phyloP scores from a whole-genome alignment of 2,113 vertebrate species.

The Pristiophorus japonicus region DNA sequence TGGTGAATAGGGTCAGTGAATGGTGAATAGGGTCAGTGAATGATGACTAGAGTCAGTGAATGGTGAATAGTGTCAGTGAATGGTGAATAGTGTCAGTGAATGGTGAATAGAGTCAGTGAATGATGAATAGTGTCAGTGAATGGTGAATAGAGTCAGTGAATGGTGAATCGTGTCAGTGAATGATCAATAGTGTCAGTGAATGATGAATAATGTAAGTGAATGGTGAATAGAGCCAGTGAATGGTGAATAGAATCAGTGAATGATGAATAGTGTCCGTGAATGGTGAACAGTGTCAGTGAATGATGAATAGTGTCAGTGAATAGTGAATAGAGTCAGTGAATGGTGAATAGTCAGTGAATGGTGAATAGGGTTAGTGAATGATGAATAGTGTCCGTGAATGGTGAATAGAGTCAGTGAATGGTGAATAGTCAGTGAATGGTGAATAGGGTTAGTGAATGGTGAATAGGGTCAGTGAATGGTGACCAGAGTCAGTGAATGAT shows the following conservation, averaged over 20 bases:
- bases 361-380: background rate
- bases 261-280: background rate
- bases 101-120: background rate
- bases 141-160: background rate
- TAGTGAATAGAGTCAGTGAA: background rate
- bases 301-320: background rate
- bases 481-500: background rate
- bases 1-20: background rate
- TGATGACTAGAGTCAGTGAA: background rate
- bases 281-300: no score
- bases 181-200: no score
- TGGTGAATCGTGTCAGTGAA: background rate
- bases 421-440: background rate
- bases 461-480: background rate
- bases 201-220: background rate
- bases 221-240: background rate
- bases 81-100: background rate
- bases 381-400: background rate
- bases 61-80: background rate
- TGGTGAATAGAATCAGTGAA: background rate
- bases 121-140: background rate
- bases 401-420: background rate
- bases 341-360: background rate
- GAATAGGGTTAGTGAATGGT: no score
- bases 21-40: background rate